Percentiles rank a stretch among this genome's conserved stretches.
These are phyloP conservation scores for Ypsolopha sequella DNA, from an alignment of 2,888 invertebrate genomes.

Conservation along the genomic window DNA sequence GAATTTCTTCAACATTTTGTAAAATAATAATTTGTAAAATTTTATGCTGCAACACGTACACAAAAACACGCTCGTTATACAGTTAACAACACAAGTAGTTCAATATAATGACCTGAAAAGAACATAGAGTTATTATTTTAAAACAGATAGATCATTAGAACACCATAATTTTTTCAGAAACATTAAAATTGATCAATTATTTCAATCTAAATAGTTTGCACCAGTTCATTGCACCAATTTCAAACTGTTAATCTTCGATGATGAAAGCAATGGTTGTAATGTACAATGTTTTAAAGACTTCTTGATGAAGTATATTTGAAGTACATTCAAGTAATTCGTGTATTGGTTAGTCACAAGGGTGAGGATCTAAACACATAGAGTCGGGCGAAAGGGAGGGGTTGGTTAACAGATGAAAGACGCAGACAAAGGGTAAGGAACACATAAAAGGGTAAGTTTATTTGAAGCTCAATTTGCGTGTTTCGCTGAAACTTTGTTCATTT, in stretches of 20 bases:
- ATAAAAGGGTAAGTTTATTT: slow-evolving; percentile 72
- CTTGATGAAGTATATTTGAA: slow-evolving; percentile 53
- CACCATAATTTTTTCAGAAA: background rate
- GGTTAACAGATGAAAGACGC: slow-evolving; percentile 84
- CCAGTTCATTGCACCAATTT: slow-evolving; percentile 60
- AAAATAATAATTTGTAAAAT: no score
- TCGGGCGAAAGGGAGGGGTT: slow-evolving; percentile 65
- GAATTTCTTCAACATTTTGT: no score
- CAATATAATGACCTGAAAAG: background rate
- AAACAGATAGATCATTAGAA: slow-evolving; percentile 1
- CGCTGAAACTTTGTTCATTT: slow-evolving; percentile 64
- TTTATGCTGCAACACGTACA: no score
- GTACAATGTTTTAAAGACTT: slow-evolving; percentile 59
- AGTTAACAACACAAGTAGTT: no score
- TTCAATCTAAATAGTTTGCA: slow-evolving; percentile 1
- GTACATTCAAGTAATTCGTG: slow-evolving; percentile 62
- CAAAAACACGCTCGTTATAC: no score
- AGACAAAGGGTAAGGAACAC: slow-evolving; percentile 81
- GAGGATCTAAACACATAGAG: slow-evolving; percentile 70
- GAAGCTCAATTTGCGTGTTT: slow-evolving; percentile 69
- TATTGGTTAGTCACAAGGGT: slow-evolving; percentile 65
- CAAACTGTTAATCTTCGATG: slow-evolving; percentile 38
- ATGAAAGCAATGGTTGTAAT: slow-evolving; percentile 64
- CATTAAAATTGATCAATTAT: background rate
- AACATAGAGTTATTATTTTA: background rate